phyloP scores from a whole-genome alignment of 2,113 vertebrate species.

The Cryptoleucopteryx plumbea region DNA sequence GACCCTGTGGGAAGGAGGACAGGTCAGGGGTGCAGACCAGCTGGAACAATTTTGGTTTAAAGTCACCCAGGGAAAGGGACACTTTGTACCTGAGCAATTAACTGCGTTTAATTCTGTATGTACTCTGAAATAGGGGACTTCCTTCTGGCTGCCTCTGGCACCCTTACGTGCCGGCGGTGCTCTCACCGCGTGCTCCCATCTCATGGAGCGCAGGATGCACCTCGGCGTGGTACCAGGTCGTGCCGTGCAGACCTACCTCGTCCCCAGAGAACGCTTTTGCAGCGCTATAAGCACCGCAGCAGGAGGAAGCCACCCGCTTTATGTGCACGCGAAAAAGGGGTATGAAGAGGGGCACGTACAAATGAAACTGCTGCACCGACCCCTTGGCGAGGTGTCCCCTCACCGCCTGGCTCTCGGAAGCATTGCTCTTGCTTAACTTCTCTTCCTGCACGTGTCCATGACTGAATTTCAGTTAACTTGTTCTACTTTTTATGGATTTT shows the following conservation, averaged over 20 bases:
- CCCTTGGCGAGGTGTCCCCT: neutral
- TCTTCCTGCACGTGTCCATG: accelerated
- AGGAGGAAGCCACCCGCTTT: accelerated
- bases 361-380: neutral
- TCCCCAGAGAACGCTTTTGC: accelerated
- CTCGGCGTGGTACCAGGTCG: accelerated
- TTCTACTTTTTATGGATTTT: neutral
- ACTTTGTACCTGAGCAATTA: too few relatives aligned
- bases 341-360: too few relatives aligned
- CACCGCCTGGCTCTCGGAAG: accelerated
- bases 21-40: neutral
- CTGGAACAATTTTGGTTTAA: neutral
- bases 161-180: too few relatives aligned
- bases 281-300: accelerated
- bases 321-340: accelerated
- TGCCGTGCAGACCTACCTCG: accelerated
- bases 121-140: neutral
- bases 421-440: accelerated
- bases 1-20: neutral
- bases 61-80: neutral
- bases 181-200: neutral
- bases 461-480: neutral
- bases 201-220: accelerated
- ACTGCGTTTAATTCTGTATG: neutral
- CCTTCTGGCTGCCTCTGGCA: too few relatives aligned